phyloP scores from a whole-genome alignment of 1,140 invertebrate genomes.

The Drosophila pallidifrons region DNA sequence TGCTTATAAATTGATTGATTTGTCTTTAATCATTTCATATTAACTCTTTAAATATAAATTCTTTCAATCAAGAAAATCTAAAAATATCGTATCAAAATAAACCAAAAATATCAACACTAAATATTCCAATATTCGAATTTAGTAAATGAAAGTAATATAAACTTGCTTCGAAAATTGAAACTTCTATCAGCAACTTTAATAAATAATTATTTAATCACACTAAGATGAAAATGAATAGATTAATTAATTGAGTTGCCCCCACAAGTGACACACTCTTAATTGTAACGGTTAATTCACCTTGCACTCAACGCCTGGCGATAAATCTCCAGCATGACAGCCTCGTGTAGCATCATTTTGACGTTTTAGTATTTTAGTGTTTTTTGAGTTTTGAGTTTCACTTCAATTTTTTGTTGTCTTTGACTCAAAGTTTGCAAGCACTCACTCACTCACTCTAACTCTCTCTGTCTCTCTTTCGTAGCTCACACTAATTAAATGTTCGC shows the following conservation, averaged over 20 bases:
- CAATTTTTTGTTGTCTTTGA: background rate
- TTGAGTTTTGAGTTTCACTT: conserved; percentile 19
- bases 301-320: conserved; percentile 84
- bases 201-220: no score
- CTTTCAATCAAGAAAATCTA: no score
- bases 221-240: no score
- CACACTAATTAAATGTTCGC: conserved; percentile 54
- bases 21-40: no score
- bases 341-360: conserved; percentile 85
- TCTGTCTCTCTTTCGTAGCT: background rate
- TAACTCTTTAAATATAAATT: no score
- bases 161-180: no score
- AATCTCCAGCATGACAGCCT: conserved; percentile 85
- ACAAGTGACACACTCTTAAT: background rate
- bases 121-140: no score
- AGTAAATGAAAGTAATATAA: no score
- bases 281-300: conserved; percentile 72
- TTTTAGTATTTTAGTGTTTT: background rate
- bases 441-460: background rate
- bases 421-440: background rate
- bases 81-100: no score
- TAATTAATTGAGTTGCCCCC: background rate
- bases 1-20: no score
- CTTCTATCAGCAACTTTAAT: no score
- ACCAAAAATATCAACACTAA: no score